Base-by-base conservation (phyloP, 1,140 invertebrate genomes). In the Coenobita brevimanus region DNA sequence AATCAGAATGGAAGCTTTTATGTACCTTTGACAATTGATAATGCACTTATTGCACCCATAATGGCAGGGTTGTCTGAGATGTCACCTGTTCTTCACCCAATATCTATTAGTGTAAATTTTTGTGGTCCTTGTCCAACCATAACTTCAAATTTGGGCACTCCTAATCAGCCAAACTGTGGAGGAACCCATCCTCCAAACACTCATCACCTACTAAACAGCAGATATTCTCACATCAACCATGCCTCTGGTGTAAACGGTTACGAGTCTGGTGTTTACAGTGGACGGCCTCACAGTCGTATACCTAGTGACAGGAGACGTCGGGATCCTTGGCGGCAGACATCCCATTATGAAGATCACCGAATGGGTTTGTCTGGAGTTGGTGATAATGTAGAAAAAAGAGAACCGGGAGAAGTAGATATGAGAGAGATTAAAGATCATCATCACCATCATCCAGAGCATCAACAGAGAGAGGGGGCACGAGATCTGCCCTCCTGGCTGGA, bases 101-200 rank as follows among this genome's bases (percentile, higher is more conserved):
- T 98, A 76, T 97, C 96, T 27, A 98, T 98, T 88, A 97, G 96
- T 91, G 97, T 98, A 1, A 97, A 97, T 92, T 97, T 97, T 82
- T 87, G 85, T 43, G 76, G 85, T 30, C 73, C 85, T 27, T 41
- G 36, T 46, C 76, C 85, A 15, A 87, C 85, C 24, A 78, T 87
- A 69, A 87, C 85, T 8, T 54, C 85, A 73, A 87, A 80, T 69
- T 60, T 64, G 60, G 82, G 54, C 33, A 69, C 43, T 8, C 38
- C 50, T 0, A 69, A 80, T 71, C 85, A 87, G 67, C 38, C 60
- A 33, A 71, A 41, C n/a, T 64, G 33, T 76, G 54, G 54, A 27
- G 76, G 27, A 60, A 24, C 27, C 76, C 36, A 46, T 17, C 41
- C 57, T 50, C 76, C 85, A 13, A 80, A 80, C 36, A 27, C 78